These are phyloP conservation scores for Drosophila littoralis DNA, from an alignment of 1,140 invertebrate species.

Conservation along the genomic window DNA sequence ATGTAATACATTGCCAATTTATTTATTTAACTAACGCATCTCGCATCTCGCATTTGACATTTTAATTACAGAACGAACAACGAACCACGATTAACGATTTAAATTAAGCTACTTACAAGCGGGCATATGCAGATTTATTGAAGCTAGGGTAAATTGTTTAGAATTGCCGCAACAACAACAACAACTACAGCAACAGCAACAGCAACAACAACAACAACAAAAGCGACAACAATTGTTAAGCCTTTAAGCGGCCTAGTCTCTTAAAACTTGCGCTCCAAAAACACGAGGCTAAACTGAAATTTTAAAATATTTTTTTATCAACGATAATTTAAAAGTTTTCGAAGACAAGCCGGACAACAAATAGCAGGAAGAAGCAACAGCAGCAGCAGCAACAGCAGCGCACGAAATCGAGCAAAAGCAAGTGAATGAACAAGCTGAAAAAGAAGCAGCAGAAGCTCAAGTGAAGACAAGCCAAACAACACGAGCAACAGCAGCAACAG, in stretches of 20 bases:
- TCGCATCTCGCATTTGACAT: conserved; percentile 40
- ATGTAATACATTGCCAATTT: conserved; percentile 11
- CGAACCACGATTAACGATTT: conserved; percentile 78
- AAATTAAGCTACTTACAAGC: conserved; percentile 58
- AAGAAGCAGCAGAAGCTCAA: conserved; percentile 28
- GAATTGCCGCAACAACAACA: conserved; percentile 16
- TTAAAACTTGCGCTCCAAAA: conserved; percentile 4
- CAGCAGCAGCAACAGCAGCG: conserved; percentile 7
- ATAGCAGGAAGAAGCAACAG: conserved; percentile 6
- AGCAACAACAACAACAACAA: conserved; percentile 32
- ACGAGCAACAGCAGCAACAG: conserved; percentile 12
- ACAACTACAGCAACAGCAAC: conserved; percentile 22
- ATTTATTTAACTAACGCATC: conserved; percentile 18
- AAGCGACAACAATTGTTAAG: conserved; percentile 35
- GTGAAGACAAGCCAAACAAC: conserved; percentile 35
- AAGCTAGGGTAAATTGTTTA: conserved; percentile 66
- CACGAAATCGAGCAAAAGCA: conserved; percentile 7
- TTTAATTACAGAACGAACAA: conserved; percentile 77
- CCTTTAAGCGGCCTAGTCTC: conserved; percentile 54
- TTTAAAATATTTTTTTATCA: conserved; percentile 76
- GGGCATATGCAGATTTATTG: conserved; percentile 20
- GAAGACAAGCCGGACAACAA: conserved; percentile 52
- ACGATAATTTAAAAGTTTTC: conserved; percentile 79
- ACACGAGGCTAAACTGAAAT: conserved; percentile 16
- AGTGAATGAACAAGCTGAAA: conserved; percentile 9